Evolutionary conservation across 2,888 invertebrate genomes (phyloP), one percentile per base, ranked within the genome.

Genomic region (Caenorhabditis panamensis): DNA sequence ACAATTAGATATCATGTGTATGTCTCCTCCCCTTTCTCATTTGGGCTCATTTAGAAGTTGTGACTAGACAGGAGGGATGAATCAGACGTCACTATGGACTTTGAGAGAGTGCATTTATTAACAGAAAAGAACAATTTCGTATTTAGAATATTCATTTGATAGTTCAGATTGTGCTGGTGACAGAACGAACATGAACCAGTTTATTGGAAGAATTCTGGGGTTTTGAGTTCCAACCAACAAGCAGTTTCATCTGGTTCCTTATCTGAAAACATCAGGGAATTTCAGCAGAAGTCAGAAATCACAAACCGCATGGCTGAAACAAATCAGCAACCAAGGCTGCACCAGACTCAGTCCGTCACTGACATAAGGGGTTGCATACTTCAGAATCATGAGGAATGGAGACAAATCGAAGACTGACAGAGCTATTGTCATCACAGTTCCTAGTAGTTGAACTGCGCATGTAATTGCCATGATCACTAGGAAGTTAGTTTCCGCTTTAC

Each of bases 301-400:
- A n/a, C n/a, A n/a, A 2, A 58, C 67, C 18, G 58, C n/a, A 22
- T 22, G 16, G 53, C 67, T 67, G 49, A 67, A 67, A 16, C 36
- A 13, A 6, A 62, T 26, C 26, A 69, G 31, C 5, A 69, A 11
- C 61, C 61, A 69, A 2, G 69, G 69, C 31, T 69, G 69, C 8
- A 61, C 36, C 9, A 69, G 31, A 53, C 41, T 20, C 18, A 69
- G 8, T 26, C 53, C 64, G 22, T 73, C 73, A 20, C 64, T 73
- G 51, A 64, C 64, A n/a, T 37, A 64, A 6, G 73, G 73, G 9
- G 58, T 49, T 8, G 26, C 26, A 2, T 18, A 11, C 11, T n/a
- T 47, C 8, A 63, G 47, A 0, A 64, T 6, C 16, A 16, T 16
- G 28, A 59, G 41, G 16, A 64, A 47, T 2, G 56, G 36, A 18